phyloP scores from a whole-genome alignment of 2,113 vertebrate species.

The Hemicordylus capensis region DNA sequence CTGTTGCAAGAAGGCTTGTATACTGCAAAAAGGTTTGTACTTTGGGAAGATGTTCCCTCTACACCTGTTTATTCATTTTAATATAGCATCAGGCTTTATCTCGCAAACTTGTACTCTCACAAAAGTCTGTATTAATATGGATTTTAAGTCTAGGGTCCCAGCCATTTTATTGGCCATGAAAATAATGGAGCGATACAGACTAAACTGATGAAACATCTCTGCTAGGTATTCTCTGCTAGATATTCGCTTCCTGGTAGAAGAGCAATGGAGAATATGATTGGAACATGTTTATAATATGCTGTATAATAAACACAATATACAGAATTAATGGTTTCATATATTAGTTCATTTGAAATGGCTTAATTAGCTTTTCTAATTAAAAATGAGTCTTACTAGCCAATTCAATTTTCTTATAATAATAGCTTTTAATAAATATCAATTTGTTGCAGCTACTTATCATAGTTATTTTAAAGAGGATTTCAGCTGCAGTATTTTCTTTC shows the following conservation, averaged over 20 bases:
- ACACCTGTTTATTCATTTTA: constrained; percentile 3
- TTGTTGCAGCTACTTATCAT: constrained; percentile 11
- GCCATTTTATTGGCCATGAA: constrained; percentile 40
- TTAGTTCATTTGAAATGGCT: constrained; percentile 42
- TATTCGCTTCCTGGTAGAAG: background rate
- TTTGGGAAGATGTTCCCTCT: background rate
- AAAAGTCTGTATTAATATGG: constrained; percentile 19
- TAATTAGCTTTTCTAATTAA: constrained; percentile 58
- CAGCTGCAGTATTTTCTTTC: background rate
- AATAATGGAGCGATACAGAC: constrained; percentile 25
- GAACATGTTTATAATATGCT: constrained; percentile 30
- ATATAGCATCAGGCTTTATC: constrained; percentile 14
- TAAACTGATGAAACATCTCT: constrained; percentile 37
- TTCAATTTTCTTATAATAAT: constrained; percentile 30
- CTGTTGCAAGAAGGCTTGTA: too few relatives aligned
- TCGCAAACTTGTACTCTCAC: constrained; percentile 33
- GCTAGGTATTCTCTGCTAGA: constrained; percentile 56
- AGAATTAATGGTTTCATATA: constrained; percentile 23
- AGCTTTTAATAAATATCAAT: constrained; percentile 2
- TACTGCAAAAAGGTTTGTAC: background rate
- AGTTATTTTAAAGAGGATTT: constrained; percentile 18
- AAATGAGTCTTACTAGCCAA: constrained; percentile 46
- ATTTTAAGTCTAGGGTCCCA: constrained; percentile 33
- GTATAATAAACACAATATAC: constrained; percentile 39
- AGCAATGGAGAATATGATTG: constrained; percentile 40